Evolutionary conservation across 2,797 vertebrate species (phyloP).

Genomic region (Eptatretus atami): DNA sequence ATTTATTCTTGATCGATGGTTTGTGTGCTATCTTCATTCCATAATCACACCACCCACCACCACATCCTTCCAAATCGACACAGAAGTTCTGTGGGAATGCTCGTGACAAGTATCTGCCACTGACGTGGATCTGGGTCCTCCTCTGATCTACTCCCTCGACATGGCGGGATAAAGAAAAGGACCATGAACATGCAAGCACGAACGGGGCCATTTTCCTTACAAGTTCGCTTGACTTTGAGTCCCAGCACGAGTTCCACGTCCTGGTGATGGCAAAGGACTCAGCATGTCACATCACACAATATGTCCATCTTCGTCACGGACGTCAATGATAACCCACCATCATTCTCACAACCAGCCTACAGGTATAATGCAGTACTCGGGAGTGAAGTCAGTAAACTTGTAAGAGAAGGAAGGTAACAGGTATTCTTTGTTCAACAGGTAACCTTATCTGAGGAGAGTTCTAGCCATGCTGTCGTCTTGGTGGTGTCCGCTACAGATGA

Average conservation of each 20-base stretch:
- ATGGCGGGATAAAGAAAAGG: slow-evolving; percentile 13
- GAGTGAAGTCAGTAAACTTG: too few relatives aligned
- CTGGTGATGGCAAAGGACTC: slow-evolving; percentile 46
- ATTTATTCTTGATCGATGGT: too few relatives aligned
- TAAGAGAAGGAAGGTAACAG: too few relatives aligned
- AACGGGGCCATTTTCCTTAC: slow-evolving; percentile 41
- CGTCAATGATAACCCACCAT: slow-evolving; percentile 54
- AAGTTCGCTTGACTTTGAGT: slow-evolving; percentile 41
- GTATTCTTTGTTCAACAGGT: too few relatives aligned
- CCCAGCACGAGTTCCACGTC: slow-evolving; percentile 34
- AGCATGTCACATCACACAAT: slow-evolving; percentile 48
- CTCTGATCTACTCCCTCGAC: slow-evolving; percentile 36
- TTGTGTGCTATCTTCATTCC: fast-evolving
- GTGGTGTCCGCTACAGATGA: neutral
- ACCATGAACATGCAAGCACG: neutral
- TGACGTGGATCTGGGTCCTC: slow-evolving; percentile 64
- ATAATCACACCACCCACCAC: too few relatives aligned
- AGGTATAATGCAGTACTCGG: slow-evolving; percentile 20
- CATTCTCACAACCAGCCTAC: slow-evolving; percentile 47
- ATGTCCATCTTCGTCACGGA: slow-evolving; percentile 58
- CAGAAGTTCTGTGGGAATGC: slow-evolving; percentile 60
- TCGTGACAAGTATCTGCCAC: slow-evolving; percentile 84
- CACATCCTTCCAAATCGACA: neutral
- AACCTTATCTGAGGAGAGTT: neutral
- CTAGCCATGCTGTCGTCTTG: neutral